A percentile compares a stretch with the other conserved stretches of the same genome.
Conservation (phyloP, 1,140 invertebrate species). For the Palaemon carinicauda region DNA sequence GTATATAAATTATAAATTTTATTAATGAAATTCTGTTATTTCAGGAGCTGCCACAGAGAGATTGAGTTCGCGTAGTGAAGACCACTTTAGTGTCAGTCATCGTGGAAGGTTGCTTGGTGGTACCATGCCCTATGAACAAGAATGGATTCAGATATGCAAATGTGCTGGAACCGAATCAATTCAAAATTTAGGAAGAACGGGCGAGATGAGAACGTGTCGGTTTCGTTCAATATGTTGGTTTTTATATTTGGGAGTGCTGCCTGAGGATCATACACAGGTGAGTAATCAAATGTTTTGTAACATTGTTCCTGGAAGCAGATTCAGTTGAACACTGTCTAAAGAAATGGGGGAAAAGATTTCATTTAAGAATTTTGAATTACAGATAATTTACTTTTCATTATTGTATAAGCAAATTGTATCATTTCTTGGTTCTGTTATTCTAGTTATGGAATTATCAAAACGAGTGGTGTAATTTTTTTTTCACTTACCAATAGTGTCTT, state of each 20-base stretch:
- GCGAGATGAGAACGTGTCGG: constrained; percentile 42
- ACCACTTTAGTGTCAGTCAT: constrained; percentile 25
- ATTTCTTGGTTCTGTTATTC: no score
- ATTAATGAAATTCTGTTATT: no score
- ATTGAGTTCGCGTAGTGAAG: constrained; percentile 4
- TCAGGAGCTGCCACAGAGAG: not conserved
- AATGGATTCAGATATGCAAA: constrained; percentile 37
- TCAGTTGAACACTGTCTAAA: no score
- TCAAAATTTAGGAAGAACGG: constrained; percentile 14
- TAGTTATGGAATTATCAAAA: no score
- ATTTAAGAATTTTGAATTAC: no score
- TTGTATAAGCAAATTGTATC: no score
- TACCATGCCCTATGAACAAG: constrained; percentile 20
- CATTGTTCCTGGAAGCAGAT: no score
- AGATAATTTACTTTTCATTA: no score
- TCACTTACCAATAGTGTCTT: no score
- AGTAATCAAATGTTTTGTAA: not conserved
- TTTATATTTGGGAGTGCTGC: constrained; percentile 40
- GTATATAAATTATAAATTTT: no score
- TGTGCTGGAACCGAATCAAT: constrained; percentile 25
- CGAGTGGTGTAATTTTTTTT: no score
- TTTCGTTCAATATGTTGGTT: constrained; percentile 50
- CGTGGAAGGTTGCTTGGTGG: constrained; percentile 14
- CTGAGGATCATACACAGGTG: constrained; percentile 50
- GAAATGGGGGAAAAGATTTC: no score